Conservation (phyloP, 2,888 invertebrate genomes). For the Apoda limacodes region DNA sequence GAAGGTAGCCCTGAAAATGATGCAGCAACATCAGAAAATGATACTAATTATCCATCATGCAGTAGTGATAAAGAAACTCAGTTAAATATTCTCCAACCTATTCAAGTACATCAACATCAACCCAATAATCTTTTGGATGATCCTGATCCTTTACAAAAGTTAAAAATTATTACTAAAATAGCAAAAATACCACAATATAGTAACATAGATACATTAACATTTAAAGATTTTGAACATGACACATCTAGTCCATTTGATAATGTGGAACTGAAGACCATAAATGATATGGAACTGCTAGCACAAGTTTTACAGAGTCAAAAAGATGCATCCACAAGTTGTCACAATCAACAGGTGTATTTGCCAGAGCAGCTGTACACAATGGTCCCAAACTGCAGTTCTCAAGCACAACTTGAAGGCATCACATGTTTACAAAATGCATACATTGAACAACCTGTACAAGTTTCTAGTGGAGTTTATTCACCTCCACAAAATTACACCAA, state of each 20-base stretch:
- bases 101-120: slow-evolving; percentile 46
- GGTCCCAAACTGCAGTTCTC: slow-evolving; percentile 41
- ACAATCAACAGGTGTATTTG: slow-evolving; percentile 28
- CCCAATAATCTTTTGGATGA: slow-evolving; percentile 52
- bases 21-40: slow-evolving; percentile 23
- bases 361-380: slow-evolving; percentile 34
- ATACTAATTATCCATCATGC: slow-evolving; percentile 28
- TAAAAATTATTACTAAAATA: slow-evolving; percentile 43
- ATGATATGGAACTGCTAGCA: slow-evolving; percentile 91
- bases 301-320: slow-evolving; percentile 74
- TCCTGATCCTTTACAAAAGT: slow-evolving; percentile 52
- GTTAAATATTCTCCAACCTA: slow-evolving; percentile 53
- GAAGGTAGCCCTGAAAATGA: slow-evolving; percentile 28
- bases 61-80: slow-evolving; percentile 35
- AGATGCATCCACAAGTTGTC: slow-evolving; percentile 35
- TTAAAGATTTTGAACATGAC: slow-evolving; percentile 91
- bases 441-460: slow-evolving; percentile 43
- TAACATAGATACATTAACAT: slow-evolving; percentile 56
- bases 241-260: slow-evolving; percentile 95
- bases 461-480: slow-evolving; percentile 40
- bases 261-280: slow-evolving; percentile 91
- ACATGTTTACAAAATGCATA: slow-evolving; percentile 51
- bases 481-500: slow-evolving; percentile 48
- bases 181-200: slow-evolving; percentile 36
- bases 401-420: slow-evolving; percentile 45